These are phyloP conservation scores for Camptogramma bilineatum DNA, from an alignment of 2,888 invertebrate species.

Conservation along the genomic window DNA sequence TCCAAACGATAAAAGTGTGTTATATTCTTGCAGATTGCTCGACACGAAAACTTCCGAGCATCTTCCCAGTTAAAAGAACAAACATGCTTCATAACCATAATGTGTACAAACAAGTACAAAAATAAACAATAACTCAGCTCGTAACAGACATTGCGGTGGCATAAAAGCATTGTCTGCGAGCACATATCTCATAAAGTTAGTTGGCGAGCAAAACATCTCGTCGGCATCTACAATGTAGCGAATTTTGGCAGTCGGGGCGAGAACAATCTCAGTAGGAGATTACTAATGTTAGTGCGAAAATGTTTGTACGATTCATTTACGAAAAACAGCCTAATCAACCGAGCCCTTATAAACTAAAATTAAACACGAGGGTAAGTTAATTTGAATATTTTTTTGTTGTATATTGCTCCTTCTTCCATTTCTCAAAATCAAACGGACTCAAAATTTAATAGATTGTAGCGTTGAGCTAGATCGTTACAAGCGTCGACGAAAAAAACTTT, in stretches of 20 bases:
- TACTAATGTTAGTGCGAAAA: background rate
- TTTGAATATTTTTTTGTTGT: no score
- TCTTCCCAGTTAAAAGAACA: constrained; percentile 33
- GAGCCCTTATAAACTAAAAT: background rate
- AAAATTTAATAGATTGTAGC: no score
- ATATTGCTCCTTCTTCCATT: no score
- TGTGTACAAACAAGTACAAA: constrained; percentile 57
- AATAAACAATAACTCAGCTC: constrained; percentile 69
- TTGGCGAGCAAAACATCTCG: constrained; percentile 73
- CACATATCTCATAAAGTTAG: constrained; percentile 80
- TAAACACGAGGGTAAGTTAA: no score
- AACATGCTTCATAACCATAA: constrained; percentile 43
- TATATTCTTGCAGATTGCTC: constrained; percentile 16
- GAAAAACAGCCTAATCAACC: background rate
- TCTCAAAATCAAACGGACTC: no score
- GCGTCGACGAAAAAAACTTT: no score
- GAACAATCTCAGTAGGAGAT: constrained; percentile 67
- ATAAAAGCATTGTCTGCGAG: constrained; percentile 76
- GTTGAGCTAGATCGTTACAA: no score
- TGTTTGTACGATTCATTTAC: background rate
- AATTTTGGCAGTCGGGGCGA: constrained; percentile 80
- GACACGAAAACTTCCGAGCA: constrained; percentile 25
- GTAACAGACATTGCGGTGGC: constrained; percentile 63
- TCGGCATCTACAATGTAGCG: constrained; percentile 62
- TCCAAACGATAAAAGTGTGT: no score